These are phyloP conservation scores for Nephrotoma guestfalica DNA, from an alignment of 2,888 invertebrate genomes.

Conservation along the genomic window DNA sequence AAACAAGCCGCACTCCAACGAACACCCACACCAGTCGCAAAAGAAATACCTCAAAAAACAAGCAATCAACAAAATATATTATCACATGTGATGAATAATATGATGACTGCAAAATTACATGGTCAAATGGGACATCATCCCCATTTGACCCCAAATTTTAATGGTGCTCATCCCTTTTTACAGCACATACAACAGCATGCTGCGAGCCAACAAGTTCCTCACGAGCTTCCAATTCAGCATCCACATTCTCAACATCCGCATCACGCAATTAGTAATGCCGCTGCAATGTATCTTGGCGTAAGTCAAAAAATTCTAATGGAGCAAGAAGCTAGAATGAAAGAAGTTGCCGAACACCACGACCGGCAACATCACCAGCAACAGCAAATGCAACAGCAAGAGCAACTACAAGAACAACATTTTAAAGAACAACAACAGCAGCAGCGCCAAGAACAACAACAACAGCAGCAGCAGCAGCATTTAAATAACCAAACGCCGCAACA, in stretches of 20 bases:
- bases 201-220: slow-evolving; percentile 16
- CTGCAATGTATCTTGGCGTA: slow-evolving; percentile 61
- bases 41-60: slow-evolving; percentile 20
- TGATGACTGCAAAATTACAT: slow-evolving; percentile 49
- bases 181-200: slow-evolving; percentile 37
- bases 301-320: slow-evolving; percentile 66
- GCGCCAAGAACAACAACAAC: slow-evolving; percentile 39
- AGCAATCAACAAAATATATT: slow-evolving; percentile 39
- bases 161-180: slow-evolving; percentile 40
- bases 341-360: slow-evolving; percentile 43
- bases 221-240: slow-evolving; percentile 21
- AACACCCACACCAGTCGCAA: slow-evolving; percentile 27
- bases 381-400: slow-evolving; percentile 37
- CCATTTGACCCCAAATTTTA: slow-evolving; percentile 43
- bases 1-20: slow-evolving; percentile 20
- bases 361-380: slow-evolving; percentile 34
- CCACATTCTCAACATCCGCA: slow-evolving; percentile 40
- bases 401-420: slow-evolving; percentile 36
- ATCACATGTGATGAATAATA: slow-evolving; percentile 49
- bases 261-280: slow-evolving; percentile 45
- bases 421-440: slow-evolving; percentile 35
- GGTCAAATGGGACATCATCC: slow-evolving; percentile 34
- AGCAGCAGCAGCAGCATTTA: slow-evolving; percentile 35
- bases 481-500: slow-evolving; percentile 32
- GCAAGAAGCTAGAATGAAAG: slow-evolving; percentile 58